phyloP scores from a whole-genome alignment of 2,888 invertebrate species.

The Microplitis manilae region DNA sequence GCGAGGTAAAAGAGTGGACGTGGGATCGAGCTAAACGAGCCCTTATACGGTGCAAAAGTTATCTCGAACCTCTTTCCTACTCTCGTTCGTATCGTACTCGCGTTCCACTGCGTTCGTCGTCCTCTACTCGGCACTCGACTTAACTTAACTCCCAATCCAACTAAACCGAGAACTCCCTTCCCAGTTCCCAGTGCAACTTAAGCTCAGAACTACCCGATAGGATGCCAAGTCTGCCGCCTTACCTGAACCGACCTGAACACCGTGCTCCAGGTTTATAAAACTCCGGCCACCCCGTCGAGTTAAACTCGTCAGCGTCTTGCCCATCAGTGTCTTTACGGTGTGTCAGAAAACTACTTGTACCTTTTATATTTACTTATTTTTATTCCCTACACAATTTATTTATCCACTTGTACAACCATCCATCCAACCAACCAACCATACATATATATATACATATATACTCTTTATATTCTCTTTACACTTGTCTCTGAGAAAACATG shows the following conservation, averaged over 20 bases:
- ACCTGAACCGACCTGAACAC: background rate
- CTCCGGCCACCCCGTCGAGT: conserved; percentile 28
- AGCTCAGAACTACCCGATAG: too few relatives aligned
- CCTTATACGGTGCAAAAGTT: conserved; percentile 62
- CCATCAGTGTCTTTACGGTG: conserved; percentile 18
- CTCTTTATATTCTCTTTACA: background rate
- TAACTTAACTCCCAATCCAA: too few relatives aligned
- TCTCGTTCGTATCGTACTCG: conserved; percentile 27
- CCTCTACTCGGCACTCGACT: background rate
- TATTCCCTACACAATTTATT: background rate
- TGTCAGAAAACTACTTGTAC: conserved; percentile 25
- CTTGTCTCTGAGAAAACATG: background rate
- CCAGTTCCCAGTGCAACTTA: too few relatives aligned
- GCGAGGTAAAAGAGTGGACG: conserved; percentile 4
- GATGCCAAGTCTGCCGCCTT: background rate
- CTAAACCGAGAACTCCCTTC: too few relatives aligned
- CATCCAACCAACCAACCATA: background rate
- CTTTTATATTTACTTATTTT: conserved; percentile 11
- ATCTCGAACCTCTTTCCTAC: conserved; percentile 9
- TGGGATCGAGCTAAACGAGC: conserved; percentile 58
- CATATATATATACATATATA: background rate
- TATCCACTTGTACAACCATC: too few relatives aligned
- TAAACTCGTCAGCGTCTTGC: conserved; percentile 11
- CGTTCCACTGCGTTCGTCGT: conserved; percentile 35
- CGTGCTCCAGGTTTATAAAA: background rate